Evolutionary conservation across 2,888 invertebrate species (phyloP), one percentile per base, ranked within the genome.

Genomic region (Heliconius cydno): DNA sequence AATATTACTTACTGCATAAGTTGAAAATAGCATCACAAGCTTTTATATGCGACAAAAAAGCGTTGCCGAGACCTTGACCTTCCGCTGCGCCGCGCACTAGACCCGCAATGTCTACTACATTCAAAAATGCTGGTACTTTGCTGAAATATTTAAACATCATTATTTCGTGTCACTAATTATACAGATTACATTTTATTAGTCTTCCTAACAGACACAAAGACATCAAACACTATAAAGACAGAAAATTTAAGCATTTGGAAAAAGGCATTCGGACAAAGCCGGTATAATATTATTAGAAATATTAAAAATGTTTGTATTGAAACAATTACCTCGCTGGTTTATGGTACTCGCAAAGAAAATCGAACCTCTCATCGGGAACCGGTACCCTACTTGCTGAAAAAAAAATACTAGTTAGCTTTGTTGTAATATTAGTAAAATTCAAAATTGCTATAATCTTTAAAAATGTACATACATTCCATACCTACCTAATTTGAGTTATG

Each of bases 21-120:
- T 99, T 99, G 90, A 99, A 99, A 86, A 99, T 97, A 66, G 99
- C 98, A 92, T 99, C 99, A 91, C 99, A 99, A 25, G 99, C 99
- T 91, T 97, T 98, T 88, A 99, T 99, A 93, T 99, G 99, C 9
- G 99, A 99, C 71, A 99, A 96, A 93, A 99, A 99, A 82, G 99
- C 99, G 92, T 99, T 99, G 87, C 99, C 99, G 79, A 99, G 96
- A 2, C 99, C 99, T 92, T 99, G 98, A 0, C 99, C 99, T 90
- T 99, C 99, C 6, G 99, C 98, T 3, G 99, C 99, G 52, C 99
- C 99, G 88, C 99, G 98, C 63, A 99, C 99, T 84, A 99, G 95
- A 15, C 99, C 99, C 78, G 99, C 99, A 87, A 99, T 99, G 91
- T 99, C 99, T 52, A 99, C 98, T 57, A 99, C 98, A 91, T 99